phyloP scores from a whole-genome alignment of 2,888 invertebrate genomes.

The Volucella inflata region DNA sequence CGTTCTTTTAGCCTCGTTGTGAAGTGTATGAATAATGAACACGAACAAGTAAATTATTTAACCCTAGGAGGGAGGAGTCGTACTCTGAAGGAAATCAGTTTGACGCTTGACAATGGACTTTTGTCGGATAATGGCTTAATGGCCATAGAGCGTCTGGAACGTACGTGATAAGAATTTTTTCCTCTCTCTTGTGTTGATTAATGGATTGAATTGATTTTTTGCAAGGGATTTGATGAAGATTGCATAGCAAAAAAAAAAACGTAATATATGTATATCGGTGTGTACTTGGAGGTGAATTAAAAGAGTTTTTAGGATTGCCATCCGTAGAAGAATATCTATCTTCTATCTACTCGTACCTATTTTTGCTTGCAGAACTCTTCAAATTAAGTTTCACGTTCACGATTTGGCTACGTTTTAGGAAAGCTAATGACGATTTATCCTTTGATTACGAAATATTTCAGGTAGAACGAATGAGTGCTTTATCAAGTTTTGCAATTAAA shows the following conservation, averaged over 20 bases:
- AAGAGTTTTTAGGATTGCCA: no score
- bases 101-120: constrained; percentile 30
- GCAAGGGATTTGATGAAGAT: constrained; percentile 9
- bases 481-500: no score
- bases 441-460: no score
- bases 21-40: constrained; percentile 22
- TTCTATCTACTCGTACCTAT: no score
- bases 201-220: neutral
- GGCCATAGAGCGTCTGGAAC: constrained; percentile 14
- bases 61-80: neutral
- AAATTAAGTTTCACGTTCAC: no score
- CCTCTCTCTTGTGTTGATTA: neutral
- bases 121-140: constrained; percentile 25
- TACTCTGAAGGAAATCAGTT: constrained; percentile 1
- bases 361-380: no score
- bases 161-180: constrained; percentile 13
- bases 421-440: no score
- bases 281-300: no score
- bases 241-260: neutral
- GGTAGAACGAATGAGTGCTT: no score
- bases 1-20: neutral
- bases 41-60: constrained; percentile 5
- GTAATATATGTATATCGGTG: no score
- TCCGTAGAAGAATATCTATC: no score
- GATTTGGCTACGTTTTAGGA: no score